Percentiles rank a stretch among this genome's conserved stretches.
These are phyloP conservation scores for Acleris sparsana DNA, from an alignment of 2,888 invertebrate species.

Conservation along the genomic window DNA sequence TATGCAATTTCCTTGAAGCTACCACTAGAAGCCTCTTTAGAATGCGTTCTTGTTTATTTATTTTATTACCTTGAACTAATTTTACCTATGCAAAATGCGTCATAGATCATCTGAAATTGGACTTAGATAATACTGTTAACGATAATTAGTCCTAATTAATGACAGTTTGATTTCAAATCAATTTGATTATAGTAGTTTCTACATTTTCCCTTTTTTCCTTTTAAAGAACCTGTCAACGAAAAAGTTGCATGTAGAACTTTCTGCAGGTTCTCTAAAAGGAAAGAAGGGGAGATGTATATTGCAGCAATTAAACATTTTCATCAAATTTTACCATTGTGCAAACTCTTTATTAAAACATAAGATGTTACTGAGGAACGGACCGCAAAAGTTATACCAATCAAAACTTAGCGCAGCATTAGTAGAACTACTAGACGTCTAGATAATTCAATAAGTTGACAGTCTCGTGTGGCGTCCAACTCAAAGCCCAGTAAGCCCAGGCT, in stretches of 20 bases:
- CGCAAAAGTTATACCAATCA: not conserved
- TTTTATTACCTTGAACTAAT: not conserved
- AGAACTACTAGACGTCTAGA: constrained; percentile 2
- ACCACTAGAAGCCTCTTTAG: constrained; percentile 7
- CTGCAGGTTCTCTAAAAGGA: too few species aligned
- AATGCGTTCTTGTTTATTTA: constrained; percentile 1
- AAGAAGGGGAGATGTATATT: too few species aligned
- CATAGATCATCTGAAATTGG: too few species aligned
- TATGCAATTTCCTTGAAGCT: constrained; percentile 24
- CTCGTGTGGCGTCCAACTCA: constrained; percentile 23
- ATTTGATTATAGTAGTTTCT: too few species aligned
- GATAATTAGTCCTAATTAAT: not conserved
- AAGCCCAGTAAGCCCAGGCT: constrained; percentile 14
- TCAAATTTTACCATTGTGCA: too few species aligned
- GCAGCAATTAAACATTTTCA: too few species aligned
- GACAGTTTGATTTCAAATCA: too few species aligned
- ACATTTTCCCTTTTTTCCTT: too few species aligned
- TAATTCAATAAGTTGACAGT: constrained; percentile 21
- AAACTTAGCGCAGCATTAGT: not conserved
- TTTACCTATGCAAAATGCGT: not conserved
- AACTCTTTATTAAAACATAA: too few species aligned
- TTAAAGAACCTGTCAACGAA: too few species aligned
- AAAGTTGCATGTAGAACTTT: too few species aligned
- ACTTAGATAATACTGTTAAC: not conserved
- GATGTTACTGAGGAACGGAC: too few species aligned